Evolutionary conservation across 2,113 vertebrate genomes (phyloP).

Genomic region (Xiphorhynchus elegans): DNA sequence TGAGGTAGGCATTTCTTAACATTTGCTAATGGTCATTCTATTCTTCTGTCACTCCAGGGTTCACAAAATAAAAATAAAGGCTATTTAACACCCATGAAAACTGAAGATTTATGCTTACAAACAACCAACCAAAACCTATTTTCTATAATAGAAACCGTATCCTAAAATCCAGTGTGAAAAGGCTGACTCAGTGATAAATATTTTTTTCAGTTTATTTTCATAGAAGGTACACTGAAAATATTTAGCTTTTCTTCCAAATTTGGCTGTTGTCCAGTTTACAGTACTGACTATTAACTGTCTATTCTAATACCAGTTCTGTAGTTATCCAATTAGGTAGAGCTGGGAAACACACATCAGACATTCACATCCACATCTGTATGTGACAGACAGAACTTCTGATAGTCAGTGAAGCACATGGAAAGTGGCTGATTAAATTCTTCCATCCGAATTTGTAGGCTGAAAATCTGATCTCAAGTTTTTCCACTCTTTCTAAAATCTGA

Average conservation of each 20-base stretch:
- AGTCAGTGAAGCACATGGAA: conserved; percentile 71
- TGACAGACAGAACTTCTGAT: conserved; percentile 73
- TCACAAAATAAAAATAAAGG: neutral
- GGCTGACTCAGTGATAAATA: neutral
- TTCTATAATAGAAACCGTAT: rapidly evolving
- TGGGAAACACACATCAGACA: conserved; percentile 59
- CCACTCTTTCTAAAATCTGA: conserved; percentile 66
- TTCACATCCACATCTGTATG: conserved; percentile 55
- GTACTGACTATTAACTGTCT: conserved; percentile 23
- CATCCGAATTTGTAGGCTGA: conserved; percentile 69
- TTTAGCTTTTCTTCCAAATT: neutral
- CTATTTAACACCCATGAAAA: neutral
- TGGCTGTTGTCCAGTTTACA: conserved; percentile 38
- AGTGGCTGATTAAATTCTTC: conserved; percentile 74
- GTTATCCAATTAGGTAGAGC: conserved; percentile 64
- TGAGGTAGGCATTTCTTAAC: neutral
- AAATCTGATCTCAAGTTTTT: conserved; percentile 72
- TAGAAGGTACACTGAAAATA: neutral
- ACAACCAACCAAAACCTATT: neutral
- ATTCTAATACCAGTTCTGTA: conserved; percentile 42
- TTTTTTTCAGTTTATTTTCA: neutral
- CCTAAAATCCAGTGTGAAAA: neutral
- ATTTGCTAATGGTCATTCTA: neutral
- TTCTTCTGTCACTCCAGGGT: neutral
- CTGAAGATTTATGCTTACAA: neutral